These are phyloP conservation scores for Apostichopus japonicus DNA, from an alignment of 35 echinoderm and acorn worm species.

Conservation along the genomic window DNA sequence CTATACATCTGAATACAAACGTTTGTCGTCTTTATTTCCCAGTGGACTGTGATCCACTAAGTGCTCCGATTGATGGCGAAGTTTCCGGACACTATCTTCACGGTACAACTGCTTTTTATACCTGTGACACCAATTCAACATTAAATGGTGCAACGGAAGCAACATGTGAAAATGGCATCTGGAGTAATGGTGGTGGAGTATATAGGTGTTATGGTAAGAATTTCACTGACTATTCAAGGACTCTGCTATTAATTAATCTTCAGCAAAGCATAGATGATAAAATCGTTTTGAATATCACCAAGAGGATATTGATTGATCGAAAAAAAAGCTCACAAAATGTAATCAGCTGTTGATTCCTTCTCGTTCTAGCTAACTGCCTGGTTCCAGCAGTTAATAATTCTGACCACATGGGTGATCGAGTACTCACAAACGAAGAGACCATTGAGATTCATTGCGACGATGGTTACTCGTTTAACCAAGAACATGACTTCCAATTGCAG, in stretches of 20 bases:
- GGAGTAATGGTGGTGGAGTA: constrained; percentile 3
- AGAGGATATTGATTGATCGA: too few relatives aligned
- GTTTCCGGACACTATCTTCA: neutral
- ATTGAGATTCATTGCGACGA: neutral
- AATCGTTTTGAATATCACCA: too few relatives aligned
- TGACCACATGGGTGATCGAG: neutral
- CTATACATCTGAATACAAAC: too few relatives aligned
- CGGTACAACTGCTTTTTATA: neutral
- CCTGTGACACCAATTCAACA: neutral
- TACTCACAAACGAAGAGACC: neutral
- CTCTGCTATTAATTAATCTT: too few relatives aligned
- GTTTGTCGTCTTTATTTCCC: neutral
- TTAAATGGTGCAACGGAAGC: neutral
- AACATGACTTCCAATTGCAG: too few relatives aligned
- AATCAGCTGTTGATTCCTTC: neutral
- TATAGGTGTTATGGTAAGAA: neutral
- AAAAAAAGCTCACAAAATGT: too few relatives aligned
- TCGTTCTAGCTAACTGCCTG: neutral
- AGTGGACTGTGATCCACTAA: neutral
- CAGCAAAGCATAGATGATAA: too few relatives aligned
- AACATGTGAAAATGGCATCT: constrained; percentile 9
- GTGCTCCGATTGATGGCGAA: neutral
- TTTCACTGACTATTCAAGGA: too few relatives aligned
- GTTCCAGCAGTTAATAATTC: neutral
- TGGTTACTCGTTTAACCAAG: neutral